phyloP scores from a whole-genome alignment of 2,888 invertebrate species.

The Bursaphelenchus okinawaensis region DNA sequence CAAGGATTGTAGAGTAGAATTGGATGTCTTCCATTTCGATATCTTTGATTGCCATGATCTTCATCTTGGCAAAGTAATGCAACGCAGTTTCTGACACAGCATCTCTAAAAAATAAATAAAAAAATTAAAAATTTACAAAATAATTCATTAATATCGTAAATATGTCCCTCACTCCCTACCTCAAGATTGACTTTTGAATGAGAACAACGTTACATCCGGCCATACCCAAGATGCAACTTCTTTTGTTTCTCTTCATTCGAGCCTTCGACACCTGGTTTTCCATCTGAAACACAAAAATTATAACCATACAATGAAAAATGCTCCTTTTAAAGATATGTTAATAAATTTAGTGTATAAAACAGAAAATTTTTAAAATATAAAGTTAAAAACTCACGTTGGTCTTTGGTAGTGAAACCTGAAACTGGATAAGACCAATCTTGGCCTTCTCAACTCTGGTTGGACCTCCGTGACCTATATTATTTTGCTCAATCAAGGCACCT shows the following conservation, averaged over 20 bases:
- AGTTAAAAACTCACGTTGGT: conserved; percentile 73
- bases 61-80: conserved; percentile 96
- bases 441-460: conserved; percentile 91
- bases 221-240: conserved; percentile 92
- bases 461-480: conserved; percentile 77
- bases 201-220: conserved; percentile 93
- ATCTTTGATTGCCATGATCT: conserved; percentile 95
- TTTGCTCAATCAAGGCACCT: conserved; percentile 88
- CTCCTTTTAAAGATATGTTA: background rate
- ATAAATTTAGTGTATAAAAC: no score
- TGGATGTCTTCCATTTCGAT: conserved; percentile 96
- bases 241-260: conserved; percentile 99
- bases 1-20: conserved; percentile 76
- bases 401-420: conserved; percentile 98
- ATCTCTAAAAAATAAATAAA: conserved; percentile 68
- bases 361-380: background rate
- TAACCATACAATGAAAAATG: no score
- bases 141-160: background rate
- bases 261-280: conserved; percentile 85
- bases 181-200: conserved; percentile 75
- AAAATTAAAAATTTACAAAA: no score
- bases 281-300: conserved; percentile 75
- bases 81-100: conserved; percentile 92
- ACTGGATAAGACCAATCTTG: conserved; percentile 96
- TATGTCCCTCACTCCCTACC: conserved; percentile 62